Percentiles rank a stretch among this genome's conserved stretches.
phyloP scores from a whole-genome alignment of 2,797 vertebrate species.

The Myotis myotis region DNA sequence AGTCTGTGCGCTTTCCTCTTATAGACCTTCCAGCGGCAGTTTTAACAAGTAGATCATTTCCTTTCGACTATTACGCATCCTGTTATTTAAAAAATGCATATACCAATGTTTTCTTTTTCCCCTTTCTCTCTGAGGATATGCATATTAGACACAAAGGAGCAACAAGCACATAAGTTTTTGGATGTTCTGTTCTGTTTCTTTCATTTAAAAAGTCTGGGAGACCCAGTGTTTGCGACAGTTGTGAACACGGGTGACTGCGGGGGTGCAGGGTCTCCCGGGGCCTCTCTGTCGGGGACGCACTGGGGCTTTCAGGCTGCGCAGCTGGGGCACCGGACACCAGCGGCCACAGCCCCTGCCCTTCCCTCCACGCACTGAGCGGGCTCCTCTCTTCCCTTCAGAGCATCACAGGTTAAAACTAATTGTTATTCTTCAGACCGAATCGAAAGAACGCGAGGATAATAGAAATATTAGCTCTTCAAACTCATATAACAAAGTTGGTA shows the following conservation, averaged over 20 bases:
- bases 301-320: conserved; percentile 87
- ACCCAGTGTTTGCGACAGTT: conserved; percentile 79
- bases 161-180: conserved; percentile 81
- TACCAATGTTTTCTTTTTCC: conserved; percentile 72
- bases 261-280: conserved; percentile 72
- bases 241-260: conserved; percentile 60
- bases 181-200: conserved; percentile 67
- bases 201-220: conserved; percentile 64
- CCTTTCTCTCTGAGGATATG: conserved; percentile 87
- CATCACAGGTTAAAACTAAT: neutral
- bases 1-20: conserved; percentile 31
- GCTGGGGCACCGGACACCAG: conserved; percentile 80
- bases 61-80: conserved; percentile 53
- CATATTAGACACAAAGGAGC: conserved; percentile 75
- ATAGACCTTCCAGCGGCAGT: conserved; percentile 62
- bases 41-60: conserved; percentile 53
- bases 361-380: neutral
- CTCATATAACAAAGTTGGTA: neutral
- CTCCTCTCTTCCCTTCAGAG: conserved; percentile 5
- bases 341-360: neutral
- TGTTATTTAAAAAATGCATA: conserved; percentile 65
- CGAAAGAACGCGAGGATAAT: neutral
- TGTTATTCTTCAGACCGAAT: neutral
- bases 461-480: neutral
- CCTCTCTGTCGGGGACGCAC: conserved; percentile 79